phyloP scores from a whole-genome alignment of 1,140 invertebrate genomes.

The Hydropsyche tenuis region DNA sequence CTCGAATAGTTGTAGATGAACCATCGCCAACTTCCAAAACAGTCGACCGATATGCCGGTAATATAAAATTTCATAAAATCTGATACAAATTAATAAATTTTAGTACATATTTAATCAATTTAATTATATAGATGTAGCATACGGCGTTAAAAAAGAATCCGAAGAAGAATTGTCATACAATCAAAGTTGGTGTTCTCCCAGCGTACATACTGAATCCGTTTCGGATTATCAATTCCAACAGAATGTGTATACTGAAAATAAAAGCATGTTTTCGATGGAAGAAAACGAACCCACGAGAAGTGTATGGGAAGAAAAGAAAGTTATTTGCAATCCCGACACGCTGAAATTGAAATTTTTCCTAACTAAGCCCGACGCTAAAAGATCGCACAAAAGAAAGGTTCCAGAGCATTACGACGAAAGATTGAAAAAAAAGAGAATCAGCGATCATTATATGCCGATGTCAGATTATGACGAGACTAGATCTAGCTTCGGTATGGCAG shows the following conservation, averaged over 20 bases:
- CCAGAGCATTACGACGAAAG: constrained; percentile 23
- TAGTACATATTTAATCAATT: background rate
- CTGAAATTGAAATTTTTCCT: constrained; percentile 34
- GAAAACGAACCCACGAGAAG: background rate
- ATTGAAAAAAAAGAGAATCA: constrained; percentile 27
- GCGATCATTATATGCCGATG: constrained; percentile 5
- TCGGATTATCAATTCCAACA: background rate
- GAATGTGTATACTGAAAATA: background rate
- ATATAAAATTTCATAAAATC: background rate
- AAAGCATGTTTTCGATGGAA: background rate
- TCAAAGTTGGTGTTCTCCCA: constrained; percentile 3
- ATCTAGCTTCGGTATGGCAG: constrained; percentile 43
- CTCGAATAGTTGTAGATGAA: constrained; percentile 68
- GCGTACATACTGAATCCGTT: background rate
- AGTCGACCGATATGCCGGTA: background rate
- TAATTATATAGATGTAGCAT: background rate
- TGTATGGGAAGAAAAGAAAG: constrained; percentile 49
- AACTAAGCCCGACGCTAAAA: constrained; percentile 33
- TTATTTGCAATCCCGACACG: constrained; percentile 33
- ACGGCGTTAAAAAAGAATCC: background rate
- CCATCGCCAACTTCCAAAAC: constrained; percentile 54
- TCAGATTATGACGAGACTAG: constrained; percentile 43
- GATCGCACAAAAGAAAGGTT: constrained; percentile 30
- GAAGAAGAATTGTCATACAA: background rate
- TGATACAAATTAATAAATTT: no score